phyloP scores from a whole-genome alignment of 2,113 vertebrate species.

The Platichthys flesus region DNA sequence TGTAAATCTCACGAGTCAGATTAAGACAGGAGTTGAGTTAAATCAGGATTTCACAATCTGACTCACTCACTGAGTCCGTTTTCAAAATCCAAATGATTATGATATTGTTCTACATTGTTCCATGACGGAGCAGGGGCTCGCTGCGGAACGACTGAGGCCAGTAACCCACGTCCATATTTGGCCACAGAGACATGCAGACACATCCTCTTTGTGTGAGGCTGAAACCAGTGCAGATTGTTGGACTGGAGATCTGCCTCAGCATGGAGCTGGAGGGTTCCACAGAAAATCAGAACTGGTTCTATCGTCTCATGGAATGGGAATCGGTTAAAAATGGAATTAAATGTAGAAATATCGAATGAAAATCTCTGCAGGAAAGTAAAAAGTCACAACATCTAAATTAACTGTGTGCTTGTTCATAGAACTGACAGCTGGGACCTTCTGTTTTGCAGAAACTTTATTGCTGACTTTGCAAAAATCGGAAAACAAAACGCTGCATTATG shows the following conservation, averaged over 20 bases:
- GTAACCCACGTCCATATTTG: conserved; percentile 49
- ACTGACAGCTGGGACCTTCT: neutral
- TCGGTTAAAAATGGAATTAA: neutral
- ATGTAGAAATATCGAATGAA: no score
- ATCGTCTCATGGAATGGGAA: conserved; percentile 3
- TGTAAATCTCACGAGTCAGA: neutral
- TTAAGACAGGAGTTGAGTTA: neutral
- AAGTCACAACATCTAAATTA: neutral
- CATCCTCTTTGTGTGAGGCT: conserved; percentile 21
- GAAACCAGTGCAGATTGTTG: conserved; percentile 7
- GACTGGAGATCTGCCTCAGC: conserved; percentile 28
- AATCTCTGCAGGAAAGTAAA: no score
- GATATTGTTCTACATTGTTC: conserved; percentile 16
- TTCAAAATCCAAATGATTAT: conserved; percentile 8
- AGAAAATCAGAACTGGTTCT: neutral
- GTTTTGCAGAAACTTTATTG: conserved; percentile 13
- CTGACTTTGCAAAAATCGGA: conserved; percentile 8
- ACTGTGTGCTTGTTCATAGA: neutral
- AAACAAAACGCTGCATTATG: neutral
- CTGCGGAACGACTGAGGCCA: conserved; percentile 26
- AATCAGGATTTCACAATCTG: neutral
- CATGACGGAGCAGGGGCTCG: neutral
- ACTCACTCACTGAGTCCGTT: neutral
- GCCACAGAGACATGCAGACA: conserved; percentile 20
- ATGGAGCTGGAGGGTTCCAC: neutral